Conservation (phyloP, 2,888 invertebrate genomes). For the Drosophila pullipes region DNA sequence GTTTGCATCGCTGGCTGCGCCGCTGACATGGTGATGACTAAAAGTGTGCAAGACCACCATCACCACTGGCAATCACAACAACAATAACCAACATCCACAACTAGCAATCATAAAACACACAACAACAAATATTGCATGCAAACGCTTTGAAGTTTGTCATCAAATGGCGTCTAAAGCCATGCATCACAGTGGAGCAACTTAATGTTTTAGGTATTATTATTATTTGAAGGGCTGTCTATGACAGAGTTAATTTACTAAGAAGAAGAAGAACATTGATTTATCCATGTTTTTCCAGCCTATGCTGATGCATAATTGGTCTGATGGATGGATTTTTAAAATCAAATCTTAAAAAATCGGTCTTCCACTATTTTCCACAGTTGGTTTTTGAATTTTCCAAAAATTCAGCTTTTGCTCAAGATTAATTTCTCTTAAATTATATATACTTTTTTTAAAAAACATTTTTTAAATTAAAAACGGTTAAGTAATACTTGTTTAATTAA, state of each 20-base stretch:
- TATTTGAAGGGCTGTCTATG: background rate
- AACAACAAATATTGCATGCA: conserved; percentile 76
- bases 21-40: conserved; percentile 77
- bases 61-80: conserved; percentile 44
- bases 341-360: no score
- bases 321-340: no score
- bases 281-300: no score
- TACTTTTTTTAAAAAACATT: accelerated
- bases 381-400: background rate
- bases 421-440: background rate
- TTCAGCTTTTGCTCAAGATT: background rate
- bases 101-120: conserved; percentile 58
- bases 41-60: conserved; percentile 68
- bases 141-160: conserved; percentile 78
- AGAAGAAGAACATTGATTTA: no score
- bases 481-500: background rate
- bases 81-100: conserved; percentile 59
- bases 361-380: no score
- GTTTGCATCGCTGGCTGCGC: conserved; percentile 62
- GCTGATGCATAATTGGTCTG: no score
- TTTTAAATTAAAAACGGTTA: background rate
- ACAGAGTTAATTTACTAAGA: background rate
- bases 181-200: conserved; percentile 44
- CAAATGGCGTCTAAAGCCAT: conserved; percentile 70
- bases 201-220: background rate